phyloP scores from a whole-genome alignment of 1,140 invertebrate genomes.

The Leptinotarsa lineolata region DNA sequence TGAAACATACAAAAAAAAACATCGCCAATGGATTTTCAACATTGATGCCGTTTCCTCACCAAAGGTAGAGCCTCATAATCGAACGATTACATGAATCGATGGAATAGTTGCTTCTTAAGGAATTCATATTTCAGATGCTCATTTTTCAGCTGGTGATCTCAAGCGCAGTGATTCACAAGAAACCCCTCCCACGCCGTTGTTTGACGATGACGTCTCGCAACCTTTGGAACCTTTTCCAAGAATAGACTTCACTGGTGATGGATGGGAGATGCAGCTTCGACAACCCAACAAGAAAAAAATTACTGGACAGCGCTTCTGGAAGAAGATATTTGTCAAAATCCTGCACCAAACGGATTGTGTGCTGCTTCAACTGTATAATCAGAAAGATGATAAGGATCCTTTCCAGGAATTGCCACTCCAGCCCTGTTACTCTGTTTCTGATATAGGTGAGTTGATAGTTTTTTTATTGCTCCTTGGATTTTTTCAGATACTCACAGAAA shows the following conservation, averaged over 20 bases:
- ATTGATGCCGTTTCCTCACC: too few relatives aligned
- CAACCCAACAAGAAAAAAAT: constrained; percentile 99
- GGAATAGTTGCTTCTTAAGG: too few relatives aligned
- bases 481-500: too few relatives aligned
- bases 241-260: constrained; percentile 76
- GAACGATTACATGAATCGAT: too few relatives aligned
- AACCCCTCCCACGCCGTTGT: constrained; percentile 87
- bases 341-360: constrained; percentile 80
- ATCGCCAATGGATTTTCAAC: too few relatives aligned
- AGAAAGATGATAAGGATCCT: constrained; percentile 84
- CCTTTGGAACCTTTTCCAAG: constrained; percentile 92
- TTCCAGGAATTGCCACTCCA: constrained; percentile 87
- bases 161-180: constrained; percentile 71
- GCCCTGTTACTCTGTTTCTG: constrained; percentile 89
- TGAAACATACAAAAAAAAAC: too few relatives aligned
- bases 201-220: constrained; percentile 92
- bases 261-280: constrained; percentile 95
- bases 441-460: constrained; percentile 59
- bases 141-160: constrained; percentile 17
- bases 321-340: constrained; percentile 90
- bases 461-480: too few relatives aligned
- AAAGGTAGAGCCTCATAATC: too few relatives aligned
- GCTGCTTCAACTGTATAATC: constrained; percentile 84
- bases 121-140: background rate
- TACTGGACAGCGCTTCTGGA: constrained; percentile 96